Base-by-base conservation (phyloP, 2,888 invertebrate genomes). In the Fissipunctia ypsillon region DNA sequence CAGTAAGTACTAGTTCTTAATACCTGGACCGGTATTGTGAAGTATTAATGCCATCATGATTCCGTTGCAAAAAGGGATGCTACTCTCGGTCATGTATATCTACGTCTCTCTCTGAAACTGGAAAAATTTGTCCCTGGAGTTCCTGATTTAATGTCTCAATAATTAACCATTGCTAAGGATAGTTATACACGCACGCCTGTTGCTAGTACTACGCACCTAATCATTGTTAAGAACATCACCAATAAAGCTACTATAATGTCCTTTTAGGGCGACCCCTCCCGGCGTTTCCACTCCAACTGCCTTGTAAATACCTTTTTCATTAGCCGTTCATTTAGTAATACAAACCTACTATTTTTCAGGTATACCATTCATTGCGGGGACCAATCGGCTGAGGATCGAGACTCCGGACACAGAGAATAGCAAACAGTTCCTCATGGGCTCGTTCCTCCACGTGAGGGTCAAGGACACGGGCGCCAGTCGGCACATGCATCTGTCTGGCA, bases 401-500 rank as follows among this genome's bases (percentile, higher is more conserved):
- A 89, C 88, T 35, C 75, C 76, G 0, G 89, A 88, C 10, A 38
- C 75, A 0, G 38, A 76, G 4, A 76, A 73, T 45, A 76, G 68
- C 48, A 85, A 81, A n/a, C 63, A 73, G 0, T 45, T 41, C 2
- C 80, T 81, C 3, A 64, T 74, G 0, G 91, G 88, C 3, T 81
- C 90, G 59, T 89, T 69, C 75, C 73, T 94, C 2, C 87, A 93
- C 84, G 88, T 92, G 3, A 84, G 70, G 16, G 91, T 93, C 0
- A 87, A 85, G 5, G 91, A 91, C 61, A 28, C 12, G 0, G 94
- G 93, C 7, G 87, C 91, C 9, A 76, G 88, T 3, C 84, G 90
- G 2, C 77, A 71, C 50, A 91, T 95, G 90, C 84, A 82, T 12
- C 78, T 95, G 9, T 83, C 90, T 1, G 95, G 95, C 0, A 86